Percentiles rank a stretch among this genome's conserved stretches.
phyloP scores from a whole-genome alignment of 2,888 invertebrate species.

The Drosophila maculinotata region DNA sequence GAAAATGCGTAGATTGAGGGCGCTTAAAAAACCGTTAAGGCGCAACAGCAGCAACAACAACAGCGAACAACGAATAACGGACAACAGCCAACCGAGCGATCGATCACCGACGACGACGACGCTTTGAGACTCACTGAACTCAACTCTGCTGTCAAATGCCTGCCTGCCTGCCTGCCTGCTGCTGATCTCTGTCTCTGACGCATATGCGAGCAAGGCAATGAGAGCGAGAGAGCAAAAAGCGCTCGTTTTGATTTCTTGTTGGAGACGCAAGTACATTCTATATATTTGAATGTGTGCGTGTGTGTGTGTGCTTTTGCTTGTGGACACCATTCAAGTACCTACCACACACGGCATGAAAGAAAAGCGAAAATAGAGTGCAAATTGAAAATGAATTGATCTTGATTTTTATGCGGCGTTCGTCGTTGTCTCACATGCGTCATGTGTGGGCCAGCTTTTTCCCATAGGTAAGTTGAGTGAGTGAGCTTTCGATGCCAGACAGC shows the following conservation, averaged over 20 bases:
- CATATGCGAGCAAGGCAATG: conserved; percentile 17
- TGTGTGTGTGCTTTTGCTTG: no score
- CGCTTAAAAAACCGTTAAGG: conserved; percentile 61
- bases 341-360: conserved; percentile 9
- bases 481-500: conserved; percentile 43
- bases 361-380: conserved; percentile 56
- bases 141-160: no score
- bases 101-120: conserved; percentile 65
- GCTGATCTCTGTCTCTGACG: conserved; percentile 56
- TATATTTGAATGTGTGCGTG: neutral
- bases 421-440: conserved; percentile 64
- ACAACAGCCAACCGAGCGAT: conserved; percentile 48
- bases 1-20: conserved; percentile 56
- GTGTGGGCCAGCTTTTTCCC: conserved; percentile 63
- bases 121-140: conserved; percentile 71
- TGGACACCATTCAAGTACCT: conserved; percentile 2
- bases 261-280: conserved; percentile 6
- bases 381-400: conserved; percentile 53
- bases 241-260: conserved; percentile 29
- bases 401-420: conserved; percentile 34
- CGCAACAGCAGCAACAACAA: conserved; percentile 51
- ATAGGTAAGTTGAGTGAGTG: conserved; percentile 51
- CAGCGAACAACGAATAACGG: no score
- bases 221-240: conserved; percentile 30
- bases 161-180: conserved; percentile 30